Conservation (phyloP, 2,113 vertebrate genomes). For the Austrofundulus limnaeus region DNA sequence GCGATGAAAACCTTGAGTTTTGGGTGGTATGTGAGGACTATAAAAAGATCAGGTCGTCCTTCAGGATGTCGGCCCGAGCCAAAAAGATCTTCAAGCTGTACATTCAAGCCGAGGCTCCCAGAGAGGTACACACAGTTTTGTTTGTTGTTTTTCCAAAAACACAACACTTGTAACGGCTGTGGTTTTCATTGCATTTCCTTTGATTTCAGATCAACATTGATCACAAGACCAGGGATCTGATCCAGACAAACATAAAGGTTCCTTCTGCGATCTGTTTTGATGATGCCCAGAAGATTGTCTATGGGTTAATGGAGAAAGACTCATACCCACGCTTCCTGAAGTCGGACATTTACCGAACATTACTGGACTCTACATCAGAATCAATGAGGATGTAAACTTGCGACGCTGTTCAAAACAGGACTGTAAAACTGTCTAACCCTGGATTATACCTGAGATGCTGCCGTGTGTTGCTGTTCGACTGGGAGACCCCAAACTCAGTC, state of each 20-base stretch:
- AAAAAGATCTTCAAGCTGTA: slow-evolving; percentile 82
- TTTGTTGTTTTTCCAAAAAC: too few relatives aligned
- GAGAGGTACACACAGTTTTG: slow-evolving; percentile 70
- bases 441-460: slow-evolving; percentile 16
- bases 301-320: slow-evolving; percentile 86
- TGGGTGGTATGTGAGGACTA: slow-evolving; percentile 82
- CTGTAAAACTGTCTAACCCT: slow-evolving; percentile 7
- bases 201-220: slow-evolving; percentile 87
- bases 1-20: slow-evolving; percentile 85
- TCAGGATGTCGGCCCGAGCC: slow-evolving; percentile 71
- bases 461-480: slow-evolving; percentile 1
- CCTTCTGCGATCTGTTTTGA: slow-evolving; percentile 81
- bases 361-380: slow-evolving; percentile 80
- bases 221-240: slow-evolving; percentile 81
- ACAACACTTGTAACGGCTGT: neutral
- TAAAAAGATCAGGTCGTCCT: slow-evolving; percentile 74
- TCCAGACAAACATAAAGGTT: slow-evolving; percentile 78
- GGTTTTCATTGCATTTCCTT: slow-evolving; percentile 8
- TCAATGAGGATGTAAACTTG: slow-evolving; percentile 57
- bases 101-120: slow-evolving; percentile 75
- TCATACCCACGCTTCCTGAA: slow-evolving; percentile 87
- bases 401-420: slow-evolving; percentile 1
- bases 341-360: slow-evolving; percentile 85
- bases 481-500: neutral
- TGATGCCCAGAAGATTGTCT: slow-evolving; percentile 86